Percentiles rank a stretch among this genome's conserved stretches.
Evolutionary conservation across 37 sponge, comb jelly and placozoan genomes (phyloP).

Genomic region (Cliona cf. orientalis): DNA sequence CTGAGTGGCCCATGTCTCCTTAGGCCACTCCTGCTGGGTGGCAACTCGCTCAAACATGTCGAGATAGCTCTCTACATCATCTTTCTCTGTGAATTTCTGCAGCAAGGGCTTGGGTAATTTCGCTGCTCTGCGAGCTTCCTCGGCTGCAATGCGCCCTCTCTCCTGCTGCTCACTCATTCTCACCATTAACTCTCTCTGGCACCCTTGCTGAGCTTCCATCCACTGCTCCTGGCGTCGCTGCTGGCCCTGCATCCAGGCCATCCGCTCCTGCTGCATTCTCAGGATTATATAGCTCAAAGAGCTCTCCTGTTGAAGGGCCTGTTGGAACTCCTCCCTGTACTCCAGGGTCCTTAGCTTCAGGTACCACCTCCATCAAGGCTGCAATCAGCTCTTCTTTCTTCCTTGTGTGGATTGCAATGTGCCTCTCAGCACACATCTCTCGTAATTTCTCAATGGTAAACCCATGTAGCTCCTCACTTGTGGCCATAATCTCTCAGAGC

Average conservation of each 20-base stretch:
- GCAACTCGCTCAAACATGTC: conserved; percentile 28
- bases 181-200: no score
- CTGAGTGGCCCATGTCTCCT: conserved; percentile 9
- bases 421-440: no score
- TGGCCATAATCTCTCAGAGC: no score
- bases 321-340: neutral
- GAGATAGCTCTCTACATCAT: conserved; percentile 35
- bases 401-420: no score
- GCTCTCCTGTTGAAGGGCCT: no score
- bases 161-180: neutral
- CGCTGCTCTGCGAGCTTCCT: no score
- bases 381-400: neutral
- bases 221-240: neutral
- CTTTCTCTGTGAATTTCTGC: neutral
- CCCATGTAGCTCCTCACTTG: no score
- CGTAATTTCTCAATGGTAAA: no score
- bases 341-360: neutral
- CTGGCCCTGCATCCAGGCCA: no score
- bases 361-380: neutral
- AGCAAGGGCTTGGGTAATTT: neutral
- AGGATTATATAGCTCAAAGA: no score
- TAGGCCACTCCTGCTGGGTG: neutral
- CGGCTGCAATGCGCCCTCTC: neutral
- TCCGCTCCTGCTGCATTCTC: no score
- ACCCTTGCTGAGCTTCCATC: neutral